Evolutionary conservation across 2,113 vertebrate genomes (phyloP), one percentile per base, ranked within the genome.

Genomic region (Centropristis striata): DNA sequence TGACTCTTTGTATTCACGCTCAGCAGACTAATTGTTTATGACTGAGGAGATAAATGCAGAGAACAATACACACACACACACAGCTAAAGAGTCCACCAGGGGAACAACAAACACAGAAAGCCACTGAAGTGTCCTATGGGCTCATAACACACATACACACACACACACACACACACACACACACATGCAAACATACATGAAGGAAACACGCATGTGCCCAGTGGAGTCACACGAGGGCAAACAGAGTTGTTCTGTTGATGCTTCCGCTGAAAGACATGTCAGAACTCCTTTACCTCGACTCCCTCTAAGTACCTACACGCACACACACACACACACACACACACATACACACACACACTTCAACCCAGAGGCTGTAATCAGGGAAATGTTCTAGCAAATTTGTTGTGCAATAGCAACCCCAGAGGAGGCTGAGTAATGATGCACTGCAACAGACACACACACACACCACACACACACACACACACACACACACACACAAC

Each of bases 341-440:
- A 51, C 21, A 39, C 20, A 18, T 37, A 50, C 53, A 46, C 63
- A 32, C 66, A 51, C 50, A 55, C 39, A 71, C 67, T 28, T 55
- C 59, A 75, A 36, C 39, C 81, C 65, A 1, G 8, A 58, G 74
- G 81, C 78, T 71, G 55, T 81, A 84, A 87, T 87, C 86, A 78
- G 69, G 70, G 73, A 87, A 84, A 84, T 84, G 86, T 84, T 84
- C 47, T 55, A 60, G 65, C 32, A 75, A 82, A 79, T 82, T 75
- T 86, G 71, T 75, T 86, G 80, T 79, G 84, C 71, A 75, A 54
- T 42, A 50, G 77, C 50, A 87, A 55, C 64, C 81, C 78, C 47
- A 81, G 55, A 78, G 78, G 78, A 87, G 63, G 20, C 69, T 71
- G 73, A 63, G 75, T 86, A 87, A 82, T 78, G 83, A 76, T 58